phyloP scores from a whole-genome alignment of 2,888 invertebrate species.

The Drosophila ochracea region DNA sequence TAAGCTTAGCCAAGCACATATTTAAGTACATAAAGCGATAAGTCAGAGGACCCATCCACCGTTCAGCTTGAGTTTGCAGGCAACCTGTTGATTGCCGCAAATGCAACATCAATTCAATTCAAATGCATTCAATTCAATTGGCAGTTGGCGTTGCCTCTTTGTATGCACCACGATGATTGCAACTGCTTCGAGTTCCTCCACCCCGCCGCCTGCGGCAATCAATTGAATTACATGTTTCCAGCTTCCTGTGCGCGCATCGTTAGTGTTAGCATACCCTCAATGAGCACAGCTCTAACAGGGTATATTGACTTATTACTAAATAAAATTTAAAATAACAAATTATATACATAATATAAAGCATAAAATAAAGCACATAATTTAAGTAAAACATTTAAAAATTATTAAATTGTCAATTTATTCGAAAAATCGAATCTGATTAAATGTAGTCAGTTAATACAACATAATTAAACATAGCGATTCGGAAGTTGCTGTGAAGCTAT shows the following conservation, averaged over 20 bases:
- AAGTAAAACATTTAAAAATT: background rate
- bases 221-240: constrained; percentile 75
- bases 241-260: constrained; percentile 72
- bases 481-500: too few species aligned
- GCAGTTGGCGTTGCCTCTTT: constrained; percentile 29
- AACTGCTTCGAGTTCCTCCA: constrained; percentile 20
- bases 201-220: constrained; percentile 59
- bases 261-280: constrained; percentile 46
- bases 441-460: background rate
- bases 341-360: too few species aligned
- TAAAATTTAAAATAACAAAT: background rate
- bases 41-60: constrained; percentile 6
- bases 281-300: background rate
- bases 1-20: constrained; percentile 31
- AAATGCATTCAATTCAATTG: constrained; percentile 74
- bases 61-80: constrained; percentile 5
- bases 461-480: background rate
- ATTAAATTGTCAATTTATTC: background rate
- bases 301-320: background rate
- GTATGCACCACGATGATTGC: constrained; percentile 15
- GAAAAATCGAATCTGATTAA: background rate
- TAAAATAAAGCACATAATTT: too few species aligned
- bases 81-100: constrained; percentile 72
- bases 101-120: constrained; percentile 67
- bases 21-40: background rate